These are phyloP conservation scores for Chloroceryle inda DNA, from an alignment of 2,797 vertebrate genomes.

Conservation along the genomic window DNA sequence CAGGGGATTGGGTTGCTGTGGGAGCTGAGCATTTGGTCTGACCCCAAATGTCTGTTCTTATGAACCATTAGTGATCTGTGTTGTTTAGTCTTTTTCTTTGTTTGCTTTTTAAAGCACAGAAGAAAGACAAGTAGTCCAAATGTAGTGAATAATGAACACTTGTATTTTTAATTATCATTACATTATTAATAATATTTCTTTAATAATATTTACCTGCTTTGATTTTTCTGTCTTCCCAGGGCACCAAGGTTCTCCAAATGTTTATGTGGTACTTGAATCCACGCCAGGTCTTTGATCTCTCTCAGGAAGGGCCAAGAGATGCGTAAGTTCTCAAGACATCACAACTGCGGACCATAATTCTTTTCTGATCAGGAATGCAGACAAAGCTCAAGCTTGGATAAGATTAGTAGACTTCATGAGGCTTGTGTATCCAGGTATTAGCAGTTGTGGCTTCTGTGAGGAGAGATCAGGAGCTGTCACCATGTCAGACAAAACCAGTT, in stretches of 20 bases:
- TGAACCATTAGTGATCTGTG: background rate
- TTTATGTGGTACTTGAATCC: conserved; percentile 99
- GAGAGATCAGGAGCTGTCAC: background rate
- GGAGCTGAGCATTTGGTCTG: conserved; percentile 6
- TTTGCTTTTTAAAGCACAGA: background rate
- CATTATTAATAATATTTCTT: background rate
- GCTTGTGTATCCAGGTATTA: background rate
- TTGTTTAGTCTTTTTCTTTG: background rate
- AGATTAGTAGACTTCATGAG: background rate
- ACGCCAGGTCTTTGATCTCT: conserved; percentile 97
- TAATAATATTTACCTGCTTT: background rate
- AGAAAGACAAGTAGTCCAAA: background rate
- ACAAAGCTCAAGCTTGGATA: background rate
- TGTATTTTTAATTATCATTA: background rate
- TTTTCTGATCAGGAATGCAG: background rate
- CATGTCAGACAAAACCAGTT: background rate
- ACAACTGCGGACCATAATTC: background rate
- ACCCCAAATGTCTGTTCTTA: background rate
- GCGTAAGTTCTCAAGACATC: conserved; percentile 86
- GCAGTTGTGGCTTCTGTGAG: background rate
- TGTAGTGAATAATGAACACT: background rate
- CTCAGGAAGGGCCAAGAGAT: conserved; percentile 95
- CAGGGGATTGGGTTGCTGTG: background rate
- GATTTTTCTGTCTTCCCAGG: conserved; percentile 79
- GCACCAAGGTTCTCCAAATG: conserved; percentile 97